Conservation (phyloP, 2,113 vertebrate species). For the Proteles cristata region DNA sequence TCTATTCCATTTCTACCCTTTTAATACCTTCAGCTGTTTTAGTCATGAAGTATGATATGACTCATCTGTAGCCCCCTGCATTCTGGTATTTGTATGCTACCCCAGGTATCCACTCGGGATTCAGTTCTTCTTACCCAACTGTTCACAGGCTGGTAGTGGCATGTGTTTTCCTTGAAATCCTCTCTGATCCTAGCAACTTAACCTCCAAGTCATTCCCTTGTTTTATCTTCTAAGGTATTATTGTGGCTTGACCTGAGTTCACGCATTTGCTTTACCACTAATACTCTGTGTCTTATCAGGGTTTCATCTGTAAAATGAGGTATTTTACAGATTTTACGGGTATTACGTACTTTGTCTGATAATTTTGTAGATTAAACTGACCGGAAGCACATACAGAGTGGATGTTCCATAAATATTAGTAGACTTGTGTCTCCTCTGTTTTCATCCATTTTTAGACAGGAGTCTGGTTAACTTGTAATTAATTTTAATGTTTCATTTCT, state of each 20-base stretch:
- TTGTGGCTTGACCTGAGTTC: background rate
- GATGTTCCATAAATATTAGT: background rate
- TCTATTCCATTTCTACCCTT: background rate
- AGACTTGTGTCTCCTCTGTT: background rate
- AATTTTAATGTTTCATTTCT: background rate
- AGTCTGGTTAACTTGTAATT: background rate
- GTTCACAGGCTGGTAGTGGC: background rate
- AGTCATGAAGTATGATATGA: background rate
- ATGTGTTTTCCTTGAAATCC: conserved; percentile 11
- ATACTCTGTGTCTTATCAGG: background rate
- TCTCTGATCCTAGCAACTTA: conserved; percentile 18
- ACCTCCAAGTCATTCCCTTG: background rate
- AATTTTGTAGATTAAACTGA: conserved; percentile 12
- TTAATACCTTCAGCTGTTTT: background rate
- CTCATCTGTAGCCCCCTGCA: fast-evolving
- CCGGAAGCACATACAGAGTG: background rate
- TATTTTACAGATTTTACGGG: no score
- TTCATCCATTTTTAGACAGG: background rate
- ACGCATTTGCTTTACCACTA: conserved; percentile 45
- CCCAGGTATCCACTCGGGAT: background rate
- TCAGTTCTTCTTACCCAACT: background rate
- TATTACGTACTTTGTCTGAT: background rate
- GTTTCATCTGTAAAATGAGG: conserved; percentile 36
- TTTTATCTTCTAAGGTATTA: conserved; percentile 18
- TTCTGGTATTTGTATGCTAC: background rate